These are phyloP conservation scores for Tetranychus urticae DNA, from an alignment of 1,140 invertebrate species.

Conservation along the genomic window DNA sequence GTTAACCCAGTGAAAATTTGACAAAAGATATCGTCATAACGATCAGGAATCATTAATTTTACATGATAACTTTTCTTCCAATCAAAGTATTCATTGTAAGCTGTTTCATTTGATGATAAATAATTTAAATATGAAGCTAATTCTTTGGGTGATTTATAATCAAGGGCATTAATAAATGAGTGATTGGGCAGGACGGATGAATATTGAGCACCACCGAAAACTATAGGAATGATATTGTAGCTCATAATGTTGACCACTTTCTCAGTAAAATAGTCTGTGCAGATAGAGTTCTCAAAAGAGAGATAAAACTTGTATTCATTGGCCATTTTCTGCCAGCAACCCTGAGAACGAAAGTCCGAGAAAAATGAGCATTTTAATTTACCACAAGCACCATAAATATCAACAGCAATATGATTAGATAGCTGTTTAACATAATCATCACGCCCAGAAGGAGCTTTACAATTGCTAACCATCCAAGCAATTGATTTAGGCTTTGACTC, in stretches of 20 bases:
- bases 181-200: conserved; percentile 17
- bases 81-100: conserved; percentile 18
- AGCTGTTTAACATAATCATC: conserved; percentile 30
- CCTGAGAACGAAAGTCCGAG: conserved; percentile 4
- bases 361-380: conserved; percentile 8
- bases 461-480: conserved; percentile 41
- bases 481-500: conserved; percentile 14
- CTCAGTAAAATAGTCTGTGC: conserved; percentile 23
- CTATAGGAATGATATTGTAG: conserved; percentile 18
- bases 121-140: conserved; percentile 15
- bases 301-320: conserved; percentile 20
- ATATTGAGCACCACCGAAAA: conserved; percentile 21
- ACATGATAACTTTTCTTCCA: conserved; percentile 14
- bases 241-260: conserved; percentile 18
- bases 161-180: conserved; percentile 21
- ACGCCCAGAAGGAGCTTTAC: conserved; percentile 26
- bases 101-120: conserved; percentile 13
- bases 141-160: conserved; percentile 14
- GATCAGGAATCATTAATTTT: not conserved
- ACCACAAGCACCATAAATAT: conserved; percentile 41
- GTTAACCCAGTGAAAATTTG: not conserved
- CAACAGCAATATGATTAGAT: conserved; percentile 29
- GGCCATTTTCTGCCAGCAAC: conserved; percentile 12
- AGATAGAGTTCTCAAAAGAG: conserved; percentile 21
- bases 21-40: not conserved